Evolutionary conservation across 2,888 invertebrate genomes (phyloP).

Genomic region (Pyrochroa serraticornis): DNA sequence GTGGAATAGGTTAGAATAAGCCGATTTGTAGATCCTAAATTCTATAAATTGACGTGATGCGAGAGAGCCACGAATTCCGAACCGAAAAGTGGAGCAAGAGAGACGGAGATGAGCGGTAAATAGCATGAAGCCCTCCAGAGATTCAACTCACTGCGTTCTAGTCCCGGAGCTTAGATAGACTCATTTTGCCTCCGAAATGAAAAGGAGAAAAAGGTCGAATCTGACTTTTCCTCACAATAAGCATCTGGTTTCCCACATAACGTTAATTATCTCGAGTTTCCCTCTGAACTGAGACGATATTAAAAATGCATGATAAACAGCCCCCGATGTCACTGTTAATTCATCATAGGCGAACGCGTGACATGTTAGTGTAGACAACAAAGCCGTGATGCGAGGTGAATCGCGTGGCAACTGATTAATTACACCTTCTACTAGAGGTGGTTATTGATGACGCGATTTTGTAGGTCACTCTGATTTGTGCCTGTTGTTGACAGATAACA

Average conservation of each 20-base stretch:
- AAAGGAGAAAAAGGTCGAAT: conserved; percentile 17
- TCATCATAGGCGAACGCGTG: conserved; percentile 24
- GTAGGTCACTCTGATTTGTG: conserved; percentile 52
- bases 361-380: conserved; percentile 21
- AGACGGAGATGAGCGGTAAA: conserved; percentile 23
- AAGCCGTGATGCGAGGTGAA: conserved; percentile 24
- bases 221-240: conserved; percentile 7
- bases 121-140: conserved; percentile 23
- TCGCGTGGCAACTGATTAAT: conserved; percentile 44
- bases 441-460: conserved; percentile 52
- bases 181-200: conserved; percentile 24
- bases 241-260: conserved; percentile 4
- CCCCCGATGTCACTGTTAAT: conserved; percentile 15
- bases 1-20: conserved; percentile 33
- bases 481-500: conserved; percentile 50
- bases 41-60: conserved; percentile 35
- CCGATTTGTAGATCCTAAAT: conserved; percentile 35
- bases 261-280: not conserved
- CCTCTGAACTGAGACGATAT: not conserved
- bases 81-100: conserved; percentile 4
- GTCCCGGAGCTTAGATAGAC: conserved; percentile 26
- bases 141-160: conserved; percentile 20
- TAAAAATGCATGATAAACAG: conserved; percentile 3
- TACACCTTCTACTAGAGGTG: conserved; percentile 42
- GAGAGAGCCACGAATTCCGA: conserved; percentile 19